Percentiles rank a stretch among this genome's conserved stretches.
These are phyloP conservation scores for Celastrina argiolus DNA, from an alignment of 2,888 invertebrate species.

Conservation along the genomic window DNA sequence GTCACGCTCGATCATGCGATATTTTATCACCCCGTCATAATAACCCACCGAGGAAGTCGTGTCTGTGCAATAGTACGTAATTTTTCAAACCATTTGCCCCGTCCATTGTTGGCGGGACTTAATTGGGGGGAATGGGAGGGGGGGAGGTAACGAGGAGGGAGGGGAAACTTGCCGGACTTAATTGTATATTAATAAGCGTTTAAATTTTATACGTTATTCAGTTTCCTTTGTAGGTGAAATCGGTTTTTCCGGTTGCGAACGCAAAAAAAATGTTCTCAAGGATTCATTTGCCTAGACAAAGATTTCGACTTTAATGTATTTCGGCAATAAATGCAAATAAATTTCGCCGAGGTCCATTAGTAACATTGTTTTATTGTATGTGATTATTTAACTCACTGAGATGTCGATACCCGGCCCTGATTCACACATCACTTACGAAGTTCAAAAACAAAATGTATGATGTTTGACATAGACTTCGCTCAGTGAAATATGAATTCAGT, in stretches of 20 bases:
- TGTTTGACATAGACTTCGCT: too few relatives aligned
- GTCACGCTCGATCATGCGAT: neutral
- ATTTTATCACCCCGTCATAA: constrained; percentile 21
- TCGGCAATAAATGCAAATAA: too few relatives aligned
- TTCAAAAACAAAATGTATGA: too few relatives aligned
- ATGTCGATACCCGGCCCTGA: too few relatives aligned
- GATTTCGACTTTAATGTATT: too few relatives aligned
- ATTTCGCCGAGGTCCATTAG: too few relatives aligned
- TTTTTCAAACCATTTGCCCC: constrained; percentile 61
- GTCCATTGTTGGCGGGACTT: constrained; percentile 42
- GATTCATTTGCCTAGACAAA: neutral
- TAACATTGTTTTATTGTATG: too few relatives aligned
- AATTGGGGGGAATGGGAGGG: constrained; percentile 34
- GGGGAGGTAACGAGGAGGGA: constrained; percentile 26
- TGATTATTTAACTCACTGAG: too few relatives aligned
- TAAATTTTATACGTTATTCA: constrained; percentile 20
- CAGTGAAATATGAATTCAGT: too few relatives aligned
- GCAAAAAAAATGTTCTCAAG: neutral
- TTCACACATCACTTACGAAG: too few relatives aligned
- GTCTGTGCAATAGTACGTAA: constrained; percentile 54
- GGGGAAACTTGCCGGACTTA: constrained; percentile 39
- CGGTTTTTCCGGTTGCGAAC: neutral
- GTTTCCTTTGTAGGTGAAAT: constrained; percentile 10
- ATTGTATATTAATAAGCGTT: constrained; percentile 47
- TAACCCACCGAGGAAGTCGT: constrained; percentile 28